Conservation (phyloP, 2,113 vertebrate species). For the Nematolebias whitei region DNA sequence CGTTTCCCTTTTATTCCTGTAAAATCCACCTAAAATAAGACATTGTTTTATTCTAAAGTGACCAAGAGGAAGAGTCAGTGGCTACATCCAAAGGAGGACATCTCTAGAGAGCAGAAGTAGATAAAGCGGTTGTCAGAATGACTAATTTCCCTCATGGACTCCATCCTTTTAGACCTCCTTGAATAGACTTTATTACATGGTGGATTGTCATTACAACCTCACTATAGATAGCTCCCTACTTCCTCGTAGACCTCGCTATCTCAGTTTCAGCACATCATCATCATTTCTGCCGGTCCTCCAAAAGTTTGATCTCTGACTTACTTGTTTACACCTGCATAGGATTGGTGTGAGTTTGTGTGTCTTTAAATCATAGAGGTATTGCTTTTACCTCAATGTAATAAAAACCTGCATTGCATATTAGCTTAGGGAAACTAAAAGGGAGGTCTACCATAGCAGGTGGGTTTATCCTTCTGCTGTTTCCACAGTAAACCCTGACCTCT, state of each 20-base stretch:
- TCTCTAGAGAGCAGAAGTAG: constrained; percentile 31
- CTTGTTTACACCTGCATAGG: constrained; percentile 18
- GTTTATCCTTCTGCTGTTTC: constrained; percentile 21
- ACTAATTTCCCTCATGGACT: constrained; percentile 64
- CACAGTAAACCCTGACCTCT: constrained; percentile 10
- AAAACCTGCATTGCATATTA: constrained; percentile 27
- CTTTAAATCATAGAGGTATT: constrained; percentile 3
- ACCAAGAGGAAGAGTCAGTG: background rate
- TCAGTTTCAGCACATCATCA: constrained; percentile 49
- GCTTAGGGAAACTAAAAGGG: constrained; percentile 1
- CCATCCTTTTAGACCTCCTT: constrained; percentile 36
- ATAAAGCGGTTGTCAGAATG: constrained; percentile 51
- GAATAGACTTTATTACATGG: constrained; percentile 50
- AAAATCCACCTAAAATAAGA: background rate
- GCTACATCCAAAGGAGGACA: constrained; percentile 4
- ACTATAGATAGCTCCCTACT: constrained; percentile 64
- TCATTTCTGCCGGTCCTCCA: background rate
- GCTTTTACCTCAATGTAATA: constrained; percentile 4
- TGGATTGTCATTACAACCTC: constrained; percentile 44
- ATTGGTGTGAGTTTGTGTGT: constrained; percentile 1
- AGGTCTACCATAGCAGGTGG: constrained; percentile 1
- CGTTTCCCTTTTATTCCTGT: background rate
- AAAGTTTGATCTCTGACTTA: constrained; percentile 28
- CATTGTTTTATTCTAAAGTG: background rate
- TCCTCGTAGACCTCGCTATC: constrained; percentile 50